phyloP scores from a whole-genome alignment of 2,888 invertebrate genomes.

The Lapara coniferarum region DNA sequence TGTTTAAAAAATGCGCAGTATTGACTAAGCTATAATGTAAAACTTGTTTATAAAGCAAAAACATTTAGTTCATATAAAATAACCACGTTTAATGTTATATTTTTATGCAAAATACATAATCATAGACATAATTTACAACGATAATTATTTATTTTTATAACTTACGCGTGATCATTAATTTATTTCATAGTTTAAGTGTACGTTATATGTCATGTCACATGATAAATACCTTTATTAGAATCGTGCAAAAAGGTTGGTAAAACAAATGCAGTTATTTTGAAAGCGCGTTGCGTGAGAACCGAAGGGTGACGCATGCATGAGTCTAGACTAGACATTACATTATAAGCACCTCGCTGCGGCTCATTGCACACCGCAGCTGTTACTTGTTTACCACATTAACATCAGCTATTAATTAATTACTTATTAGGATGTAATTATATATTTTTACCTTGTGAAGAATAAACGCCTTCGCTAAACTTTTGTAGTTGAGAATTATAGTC shows the following conservation, averaged over 20 bases:
- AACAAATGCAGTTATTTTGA: conserved; percentile 48
- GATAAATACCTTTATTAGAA: conserved; percentile 23
- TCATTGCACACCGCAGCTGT: conserved; percentile 69
- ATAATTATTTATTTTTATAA: conserved; percentile 4
- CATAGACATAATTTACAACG: neutral
- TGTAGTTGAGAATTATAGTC: neutral
- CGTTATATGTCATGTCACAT: conserved; percentile 7
- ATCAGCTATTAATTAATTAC: conserved; percentile 74
- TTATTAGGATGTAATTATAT: conserved; percentile 41
- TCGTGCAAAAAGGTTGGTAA: conserved; percentile 5
- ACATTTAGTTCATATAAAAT: neutral
- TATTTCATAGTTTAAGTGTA: conserved; percentile 15
- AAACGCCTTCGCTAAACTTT: neutral
- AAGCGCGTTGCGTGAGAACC: conserved; percentile 74
- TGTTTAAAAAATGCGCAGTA: too few relatives aligned
- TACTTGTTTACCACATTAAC: conserved; percentile 64
- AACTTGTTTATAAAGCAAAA: too few relatives aligned
- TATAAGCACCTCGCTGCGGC: conserved; percentile 47
- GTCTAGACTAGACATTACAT: conserved; percentile 51
- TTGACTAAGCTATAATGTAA: too few relatives aligned
- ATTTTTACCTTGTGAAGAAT: neutral
- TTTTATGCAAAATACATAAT: neutral
- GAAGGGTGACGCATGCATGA: conserved; percentile 69
- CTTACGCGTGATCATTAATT: conserved; percentile 13
- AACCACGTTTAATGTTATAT: conserved; percentile 1